A percentile compares a stretch with the other conserved stretches of the same genome.
Conservation (phyloP, 2,797 vertebrate species). For the Chrysocyon brachyurus region DNA sequence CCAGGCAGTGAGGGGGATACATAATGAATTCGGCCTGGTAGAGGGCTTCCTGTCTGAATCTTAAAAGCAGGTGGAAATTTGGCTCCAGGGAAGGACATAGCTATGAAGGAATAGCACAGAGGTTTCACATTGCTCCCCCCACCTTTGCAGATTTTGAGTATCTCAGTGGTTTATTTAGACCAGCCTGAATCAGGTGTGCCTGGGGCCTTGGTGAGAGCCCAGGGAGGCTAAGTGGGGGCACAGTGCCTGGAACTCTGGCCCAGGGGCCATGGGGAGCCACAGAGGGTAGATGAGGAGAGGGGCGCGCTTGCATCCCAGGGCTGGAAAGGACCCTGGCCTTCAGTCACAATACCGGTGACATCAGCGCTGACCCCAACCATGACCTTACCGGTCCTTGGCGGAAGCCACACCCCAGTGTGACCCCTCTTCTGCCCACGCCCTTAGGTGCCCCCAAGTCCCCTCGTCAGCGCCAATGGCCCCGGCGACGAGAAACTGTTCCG, state of each 20-base stretch:
- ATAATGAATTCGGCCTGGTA: neutral
- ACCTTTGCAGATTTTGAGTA: neutral
- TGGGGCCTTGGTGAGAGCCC: neutral
- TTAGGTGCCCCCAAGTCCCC: slow-evolving; percentile 89
- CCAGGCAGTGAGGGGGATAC: neutral
- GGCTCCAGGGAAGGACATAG: neutral
- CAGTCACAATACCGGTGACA: neutral
- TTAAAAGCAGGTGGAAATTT: neutral
- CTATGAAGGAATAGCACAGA: neutral
- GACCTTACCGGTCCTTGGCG: neutral
- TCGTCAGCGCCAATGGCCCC: slow-evolving; percentile 93
- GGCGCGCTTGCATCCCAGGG: neutral
- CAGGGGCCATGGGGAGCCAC: neutral
- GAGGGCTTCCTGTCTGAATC: neutral
- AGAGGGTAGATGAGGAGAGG: neutral
- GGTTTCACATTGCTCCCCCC: neutral
- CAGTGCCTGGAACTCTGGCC: neutral
- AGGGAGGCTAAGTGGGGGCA: neutral
- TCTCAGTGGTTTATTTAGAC: slow-evolving; percentile 31
- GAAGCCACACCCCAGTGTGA: neutral
- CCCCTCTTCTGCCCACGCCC: neutral
- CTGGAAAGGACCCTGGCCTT: neutral
- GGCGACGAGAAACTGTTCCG: slow-evolving; percentile 97
- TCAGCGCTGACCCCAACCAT: neutral
- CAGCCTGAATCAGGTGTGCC: neutral